A percentile compares a stretch with the other conserved stretches of the same genome.
phyloP scores from a whole-genome alignment of 2,113 vertebrate species.

The Corythaeola cristata region DNA sequence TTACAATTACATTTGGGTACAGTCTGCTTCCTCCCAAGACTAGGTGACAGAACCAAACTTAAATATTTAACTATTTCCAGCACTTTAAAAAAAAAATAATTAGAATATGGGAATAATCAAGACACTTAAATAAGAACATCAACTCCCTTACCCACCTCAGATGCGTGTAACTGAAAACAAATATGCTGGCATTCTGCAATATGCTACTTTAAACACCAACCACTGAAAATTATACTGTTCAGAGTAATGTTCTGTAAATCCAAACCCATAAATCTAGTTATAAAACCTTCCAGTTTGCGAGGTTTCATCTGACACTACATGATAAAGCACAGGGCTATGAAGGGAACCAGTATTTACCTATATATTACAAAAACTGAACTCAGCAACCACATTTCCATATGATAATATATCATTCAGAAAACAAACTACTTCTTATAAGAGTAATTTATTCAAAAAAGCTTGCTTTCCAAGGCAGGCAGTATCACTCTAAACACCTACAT shows the following conservation, averaged over 20 bases:
- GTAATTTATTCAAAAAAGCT: conserved; percentile 1
- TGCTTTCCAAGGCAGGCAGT: neutral
- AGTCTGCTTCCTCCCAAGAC: conserved; percentile 40
- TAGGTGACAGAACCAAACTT: conserved; percentile 46
- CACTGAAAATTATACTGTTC: conserved; percentile 10
- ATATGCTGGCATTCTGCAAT: neutral
- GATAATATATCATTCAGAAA: neutral
- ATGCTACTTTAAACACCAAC: neutral
- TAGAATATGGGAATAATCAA: neutral
- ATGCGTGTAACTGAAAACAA: neutral
- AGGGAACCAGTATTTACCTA: neutral
- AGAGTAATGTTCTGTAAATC: conserved; percentile 17
- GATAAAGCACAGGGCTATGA: neutral
- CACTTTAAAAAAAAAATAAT: neutral
- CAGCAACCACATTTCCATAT: neutral
- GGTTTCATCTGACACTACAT: neutral
- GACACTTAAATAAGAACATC: neutral
- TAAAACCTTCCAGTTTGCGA: conserved; percentile 8
- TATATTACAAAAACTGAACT: conserved; percentile 25
- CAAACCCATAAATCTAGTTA: conserved; percentile 30
- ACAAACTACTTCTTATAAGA: neutral
- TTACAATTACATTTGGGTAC: conserved; percentile 57
- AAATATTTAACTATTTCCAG: conserved; percentile 45
- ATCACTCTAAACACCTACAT: neutral
- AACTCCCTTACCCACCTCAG: neutral